Evolutionary conservation across 2,113 vertebrate species (phyloP).

Genomic region (Empidonax traillii): DNA sequence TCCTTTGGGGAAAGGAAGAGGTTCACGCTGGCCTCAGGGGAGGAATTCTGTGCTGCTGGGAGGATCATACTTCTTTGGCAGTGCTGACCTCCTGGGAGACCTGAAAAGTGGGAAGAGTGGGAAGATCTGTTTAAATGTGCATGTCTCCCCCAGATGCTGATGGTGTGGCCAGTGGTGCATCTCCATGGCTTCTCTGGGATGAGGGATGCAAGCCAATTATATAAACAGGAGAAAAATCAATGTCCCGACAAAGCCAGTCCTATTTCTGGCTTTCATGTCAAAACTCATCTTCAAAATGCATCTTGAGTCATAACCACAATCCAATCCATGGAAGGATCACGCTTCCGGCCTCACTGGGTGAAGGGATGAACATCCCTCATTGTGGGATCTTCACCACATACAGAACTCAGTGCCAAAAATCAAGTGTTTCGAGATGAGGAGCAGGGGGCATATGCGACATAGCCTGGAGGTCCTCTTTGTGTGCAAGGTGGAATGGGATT

Average conservation of each 20-base stretch:
- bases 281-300: background rate
- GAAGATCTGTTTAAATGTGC: background rate
- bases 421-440: background rate
- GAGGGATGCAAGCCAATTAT: background rate
- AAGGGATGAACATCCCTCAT: background rate
- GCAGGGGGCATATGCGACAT: background rate
- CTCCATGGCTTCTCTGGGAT: background rate
- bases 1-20: background rate
- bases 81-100: background rate
- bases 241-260: background rate
- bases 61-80: background rate
- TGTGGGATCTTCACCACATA: background rate
- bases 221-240: background rate
- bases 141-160: fast-evolving
- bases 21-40: background rate
- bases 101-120: background rate
- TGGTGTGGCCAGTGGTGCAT: background rate
- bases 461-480: background rate
- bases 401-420: background rate
- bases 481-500: background rate
- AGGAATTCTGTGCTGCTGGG: background rate
- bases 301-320: background rate
- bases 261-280: background rate
- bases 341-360: fast-evolving
- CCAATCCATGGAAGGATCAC: background rate